Base-by-base conservation (phyloP, 2,797 vertebrate species). In the Zalophus californianus region DNA sequence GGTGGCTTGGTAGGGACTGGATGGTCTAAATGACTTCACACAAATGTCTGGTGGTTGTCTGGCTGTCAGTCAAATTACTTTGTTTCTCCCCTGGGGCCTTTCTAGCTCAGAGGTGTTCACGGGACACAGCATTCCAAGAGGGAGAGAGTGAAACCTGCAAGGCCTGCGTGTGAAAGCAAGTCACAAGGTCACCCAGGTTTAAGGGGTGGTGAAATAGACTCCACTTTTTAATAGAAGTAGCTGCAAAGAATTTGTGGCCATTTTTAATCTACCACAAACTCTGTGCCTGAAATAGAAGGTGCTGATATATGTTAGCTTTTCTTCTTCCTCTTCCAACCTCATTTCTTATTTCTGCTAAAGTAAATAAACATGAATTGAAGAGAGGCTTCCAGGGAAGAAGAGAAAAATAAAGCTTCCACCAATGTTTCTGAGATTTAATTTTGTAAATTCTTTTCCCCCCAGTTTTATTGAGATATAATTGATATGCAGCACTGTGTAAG, bases 281-380 rank as follows among this genome's bases (percentile, higher is more conserved):
- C 86, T 54, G 80, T 29, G 3, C 60, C 56, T 64, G 54, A 82
- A 91, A 77, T 72, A 92, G 44, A 64, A 89, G 60, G 52, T 85
- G 20, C 41, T 66, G 75, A 79, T 79, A 27, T 4, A 35, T 35
- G 7, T 92, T 58, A 78, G 70, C 20, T 89, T 70, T 66, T 94
- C n/a, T 73, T 86, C 41, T 27, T 86, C 2, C 21, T 85, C 23
- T 96, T 90, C 14, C 18, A 38, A 79, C 38, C 56, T 87, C 78
- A 70, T 1, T 16, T 80, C 62, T 90, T 92, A 60, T 82, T 95
- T 96, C 44, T 82, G 54, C 68, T 66, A 52, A 96, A 70, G 48
- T 90, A 78, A 95, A 75, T 72, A 91, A 89, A 83, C 44, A 90
- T 15, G 4, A 52, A 82, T 38, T 35, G 15, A 77, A 85, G 58